Evolutionary conservation across 2,888 invertebrate species (phyloP).

Genomic region (Noctua fimbriata): DNA sequence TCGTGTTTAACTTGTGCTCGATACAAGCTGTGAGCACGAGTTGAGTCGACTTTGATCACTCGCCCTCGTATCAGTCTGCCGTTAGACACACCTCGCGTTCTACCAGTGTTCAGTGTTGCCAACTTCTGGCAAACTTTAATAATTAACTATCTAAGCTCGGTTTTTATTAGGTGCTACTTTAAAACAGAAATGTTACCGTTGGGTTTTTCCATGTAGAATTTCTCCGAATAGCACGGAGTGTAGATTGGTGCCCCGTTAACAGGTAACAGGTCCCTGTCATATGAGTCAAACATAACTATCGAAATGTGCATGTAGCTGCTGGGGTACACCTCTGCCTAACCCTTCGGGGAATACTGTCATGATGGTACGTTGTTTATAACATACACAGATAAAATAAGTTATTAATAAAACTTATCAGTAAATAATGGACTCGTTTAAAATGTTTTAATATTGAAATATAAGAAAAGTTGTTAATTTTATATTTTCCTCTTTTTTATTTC

Average conservation of each 20-base stretch:
- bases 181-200: background rate
- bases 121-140: background rate
- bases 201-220: too few relatives aligned
- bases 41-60: constrained; percentile 37
- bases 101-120: background rate
- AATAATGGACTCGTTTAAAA: background rate
- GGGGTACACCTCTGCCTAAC: background rate
- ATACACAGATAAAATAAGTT: background rate
- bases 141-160: constrained; percentile 10
- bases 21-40: constrained; percentile 30
- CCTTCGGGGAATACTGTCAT: background rate
- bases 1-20: constrained; percentile 16
- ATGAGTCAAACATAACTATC: background rate
- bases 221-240: too few relatives aligned
- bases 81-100: background rate
- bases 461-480: background rate
- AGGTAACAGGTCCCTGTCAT: background rate
- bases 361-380: background rate
- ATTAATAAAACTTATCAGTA: background rate
- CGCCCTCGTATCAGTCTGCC: background rate
- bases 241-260: too few relatives aligned
- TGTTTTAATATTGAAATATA: background rate
- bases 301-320: background rate
- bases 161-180: background rate
- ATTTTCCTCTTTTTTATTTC: constrained; percentile 13